These are phyloP conservation scores for Cichlasoma orientale DNA, from an alignment of 2,797 vertebrate genomes.

Conservation along the genomic window DNA sequence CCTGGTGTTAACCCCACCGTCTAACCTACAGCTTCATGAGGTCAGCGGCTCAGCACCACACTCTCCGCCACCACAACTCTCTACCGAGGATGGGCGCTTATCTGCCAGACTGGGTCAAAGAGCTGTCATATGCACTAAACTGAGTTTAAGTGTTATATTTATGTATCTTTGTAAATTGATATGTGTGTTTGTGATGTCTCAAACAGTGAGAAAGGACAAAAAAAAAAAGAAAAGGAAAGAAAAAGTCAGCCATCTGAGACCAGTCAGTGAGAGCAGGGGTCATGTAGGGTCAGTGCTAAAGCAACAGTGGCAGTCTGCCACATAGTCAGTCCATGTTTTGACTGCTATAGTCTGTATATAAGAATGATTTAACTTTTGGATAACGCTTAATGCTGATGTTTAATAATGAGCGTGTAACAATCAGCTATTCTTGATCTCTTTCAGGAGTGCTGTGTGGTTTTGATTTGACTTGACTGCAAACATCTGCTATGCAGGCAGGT, in stretches of 20 bases:
- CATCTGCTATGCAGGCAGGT: not conserved
- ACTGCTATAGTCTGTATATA: not conserved
- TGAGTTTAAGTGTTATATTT: constrained; percentile 1
- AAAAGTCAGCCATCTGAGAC: constrained; percentile 69
- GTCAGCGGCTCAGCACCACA: constrained; percentile 50
- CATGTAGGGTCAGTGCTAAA: constrained; percentile 56
- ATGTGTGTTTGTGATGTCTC: constrained; percentile 15
- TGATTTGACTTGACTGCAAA: not conserved
- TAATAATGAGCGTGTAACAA: constrained; percentile 1
- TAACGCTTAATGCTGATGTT: not conserved
- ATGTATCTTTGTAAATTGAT: constrained; percentile 31
- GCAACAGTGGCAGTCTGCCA: constrained; percentile 52
- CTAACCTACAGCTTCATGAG: constrained; percentile 47
- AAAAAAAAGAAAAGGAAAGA: constrained; percentile 58
- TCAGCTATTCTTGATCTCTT: not conserved
- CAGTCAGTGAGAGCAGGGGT: constrained; percentile 56
- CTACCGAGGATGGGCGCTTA: constrained; percentile 13
- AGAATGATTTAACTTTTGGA: not conserved
- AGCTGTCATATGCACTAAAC: constrained; percentile 32
- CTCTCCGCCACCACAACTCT: not conserved
- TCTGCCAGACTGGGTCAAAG: constrained; percentile 25
- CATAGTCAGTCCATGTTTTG: not conserved
- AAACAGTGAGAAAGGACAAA: constrained; percentile 20
- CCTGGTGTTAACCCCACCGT: constrained; percentile 17
- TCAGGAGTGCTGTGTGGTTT: not conserved